Conservation (phyloP, 2,888 invertebrate species). For the Thera obeliscata region DNA sequence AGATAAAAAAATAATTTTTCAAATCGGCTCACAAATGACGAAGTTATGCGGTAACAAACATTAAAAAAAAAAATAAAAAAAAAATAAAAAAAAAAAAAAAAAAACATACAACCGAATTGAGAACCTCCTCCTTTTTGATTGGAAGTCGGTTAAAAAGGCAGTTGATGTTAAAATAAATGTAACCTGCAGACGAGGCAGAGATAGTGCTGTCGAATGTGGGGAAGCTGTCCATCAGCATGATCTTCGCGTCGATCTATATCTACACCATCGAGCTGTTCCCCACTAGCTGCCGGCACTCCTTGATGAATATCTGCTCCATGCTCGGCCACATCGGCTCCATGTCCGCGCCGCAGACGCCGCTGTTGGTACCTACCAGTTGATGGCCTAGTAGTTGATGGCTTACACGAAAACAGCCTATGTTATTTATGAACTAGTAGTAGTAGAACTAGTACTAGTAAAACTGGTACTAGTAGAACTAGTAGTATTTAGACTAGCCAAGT, state of each 20-base stretch:
- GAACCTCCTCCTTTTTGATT: too few species aligned
- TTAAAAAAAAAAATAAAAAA: too few species aligned
- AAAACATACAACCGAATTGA: too few species aligned
- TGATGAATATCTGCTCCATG: constrained; percentile 85
- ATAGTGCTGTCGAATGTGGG: constrained; percentile 67
- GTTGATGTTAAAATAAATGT: constrained; percentile 3
- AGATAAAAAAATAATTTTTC: too few species aligned
- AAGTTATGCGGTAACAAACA: too few species aligned
- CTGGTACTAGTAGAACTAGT: background rate
- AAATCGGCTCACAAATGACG: too few species aligned
- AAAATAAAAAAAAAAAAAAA: too few species aligned
- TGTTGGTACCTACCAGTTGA: constrained; percentile 70
- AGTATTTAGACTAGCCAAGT: background rate
- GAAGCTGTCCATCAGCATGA: constrained; percentile 85
- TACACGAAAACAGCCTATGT: background rate
- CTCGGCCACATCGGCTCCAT: constrained; percentile 86
- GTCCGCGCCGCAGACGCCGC: constrained; percentile 86
- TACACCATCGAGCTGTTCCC: constrained; percentile 87
- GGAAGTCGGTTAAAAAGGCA: too few species aligned
- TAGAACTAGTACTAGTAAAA: too few species aligned
- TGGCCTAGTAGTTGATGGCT: background rate
- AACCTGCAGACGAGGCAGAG: background rate
- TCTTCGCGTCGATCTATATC: constrained; percentile 85
- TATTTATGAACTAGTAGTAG: too few species aligned
- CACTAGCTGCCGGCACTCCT: constrained; percentile 82